Percentiles rank a stretch among this genome's conserved stretches.
These are phyloP conservation scores for Aphelinus atriplicis DNA, from an alignment of 1,140 invertebrate genomes.

Conservation along the genomic window DNA sequence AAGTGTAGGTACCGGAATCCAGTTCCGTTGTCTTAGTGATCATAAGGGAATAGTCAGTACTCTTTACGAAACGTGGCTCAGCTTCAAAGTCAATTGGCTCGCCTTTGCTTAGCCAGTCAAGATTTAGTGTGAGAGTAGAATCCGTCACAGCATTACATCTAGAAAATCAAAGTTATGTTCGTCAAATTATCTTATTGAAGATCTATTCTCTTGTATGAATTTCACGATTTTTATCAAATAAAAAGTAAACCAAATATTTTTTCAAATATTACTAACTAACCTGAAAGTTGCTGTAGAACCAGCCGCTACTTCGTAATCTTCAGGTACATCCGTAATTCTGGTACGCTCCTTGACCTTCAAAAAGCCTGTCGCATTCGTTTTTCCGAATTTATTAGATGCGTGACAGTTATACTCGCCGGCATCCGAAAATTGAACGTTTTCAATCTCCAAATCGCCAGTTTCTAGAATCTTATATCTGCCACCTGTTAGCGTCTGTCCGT, in stretches of 20 bases:
- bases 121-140: conserved; percentile 79
- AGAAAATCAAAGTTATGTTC: conserved; percentile 20
- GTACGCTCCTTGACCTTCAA: conserved; percentile 88
- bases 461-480: conserved; percentile 78
- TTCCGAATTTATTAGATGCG: conserved; percentile 93
- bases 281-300: conserved; percentile 88
- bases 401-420: conserved; percentile 90
- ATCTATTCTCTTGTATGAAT: too few species aligned
- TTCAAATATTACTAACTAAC: conserved; percentile 50
- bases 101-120: conserved; percentile 89
- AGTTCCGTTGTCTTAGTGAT: conserved; percentile 94
- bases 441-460: conserved; percentile 87
- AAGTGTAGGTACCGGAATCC: conserved; percentile 96
- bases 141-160: conserved; percentile 92
- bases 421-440: conserved; percentile 84
- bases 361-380: conserved; percentile 77
- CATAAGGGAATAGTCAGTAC: conserved; percentile 90
- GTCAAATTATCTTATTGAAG: too few species aligned
- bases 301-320: conserved; percentile 90
- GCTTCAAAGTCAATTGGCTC: conserved; percentile 87
- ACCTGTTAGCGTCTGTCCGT: conserved; percentile 84
- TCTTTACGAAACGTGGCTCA: conserved; percentile 83
- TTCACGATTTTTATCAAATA: conserved; percentile 1
- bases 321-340: conserved; percentile 84
- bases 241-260: background rate